Conservation (phyloP, 2,888 invertebrate genomes). For the Leucophora obtusa region DNA sequence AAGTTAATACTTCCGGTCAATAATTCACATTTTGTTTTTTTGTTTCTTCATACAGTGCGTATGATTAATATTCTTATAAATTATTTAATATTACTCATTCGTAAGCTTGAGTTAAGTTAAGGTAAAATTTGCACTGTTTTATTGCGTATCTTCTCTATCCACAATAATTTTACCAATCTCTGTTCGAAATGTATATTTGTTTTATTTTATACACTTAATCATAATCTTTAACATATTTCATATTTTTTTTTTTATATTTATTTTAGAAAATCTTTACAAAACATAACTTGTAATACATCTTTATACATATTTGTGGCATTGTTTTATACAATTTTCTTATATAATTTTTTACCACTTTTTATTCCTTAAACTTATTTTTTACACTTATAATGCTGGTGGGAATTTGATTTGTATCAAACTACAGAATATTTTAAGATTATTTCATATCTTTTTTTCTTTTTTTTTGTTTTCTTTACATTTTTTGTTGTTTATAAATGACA, state of each 20-base stretch:
- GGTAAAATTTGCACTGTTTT: no score
- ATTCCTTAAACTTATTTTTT: background rate
- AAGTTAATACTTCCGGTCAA: no score
- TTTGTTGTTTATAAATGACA: slow-evolving; percentile 25
- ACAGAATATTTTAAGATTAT: slow-evolving; percentile 21
- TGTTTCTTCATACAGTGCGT: no score
- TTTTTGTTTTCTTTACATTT: background rate
- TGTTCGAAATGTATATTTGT: slow-evolving; percentile 1
- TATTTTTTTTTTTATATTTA: background rate
- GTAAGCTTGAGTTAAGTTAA: no score
- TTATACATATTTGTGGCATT: background rate
- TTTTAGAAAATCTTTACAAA: background rate
- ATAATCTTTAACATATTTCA: slow-evolving; percentile 15
- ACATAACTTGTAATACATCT: background rate
- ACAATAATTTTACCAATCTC: background rate
- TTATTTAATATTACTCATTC: no score
- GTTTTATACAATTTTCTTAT: background rate
- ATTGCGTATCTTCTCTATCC: background rate
- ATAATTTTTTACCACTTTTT: slow-evolving; percentile 2
- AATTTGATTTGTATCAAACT: slow-evolving; percentile 44
- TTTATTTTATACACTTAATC: slow-evolving; percentile 34
- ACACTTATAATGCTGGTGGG: slow-evolving; percentile 29
- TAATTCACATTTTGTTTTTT: no score
- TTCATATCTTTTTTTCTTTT: background rate
- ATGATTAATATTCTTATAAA: no score